Evolutionary conservation across 2,113 vertebrate genomes (phyloP), one percentile per base, ranked within the genome.

Genomic region (Scolopax mira): DNA sequence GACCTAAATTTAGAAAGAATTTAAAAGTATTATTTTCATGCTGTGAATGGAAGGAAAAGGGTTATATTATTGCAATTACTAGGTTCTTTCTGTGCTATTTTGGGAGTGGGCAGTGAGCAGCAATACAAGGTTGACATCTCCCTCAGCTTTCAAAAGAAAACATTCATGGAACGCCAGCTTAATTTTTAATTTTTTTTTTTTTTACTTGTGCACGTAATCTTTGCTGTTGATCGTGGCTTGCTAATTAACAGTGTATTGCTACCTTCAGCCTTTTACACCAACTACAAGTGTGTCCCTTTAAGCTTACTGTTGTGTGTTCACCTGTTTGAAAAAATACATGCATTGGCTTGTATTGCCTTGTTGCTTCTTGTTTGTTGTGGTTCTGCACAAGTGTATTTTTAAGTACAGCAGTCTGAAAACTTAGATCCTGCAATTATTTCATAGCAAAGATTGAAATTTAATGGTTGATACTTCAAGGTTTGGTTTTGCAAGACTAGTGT

Each of bases 311-410:
- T 48, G 8, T 44, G 4, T 74, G 46, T 64, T 81, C 18, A n/a
- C 18, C 7, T 35, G 2, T 87, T 44, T 3, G 14, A 57, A 75
- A 79, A 54, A 35, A 33, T 39, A 16, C 23, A 62, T 67, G 81
- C 0, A 9, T 31, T 84, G 48, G 1, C 57, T 90, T 74, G 23
- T 6, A 18, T 42, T 2, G 0, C 54, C 7, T 35, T 10, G 1
- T 66, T 72, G 11, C 39, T 49, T 85, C 13, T 88, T 77, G 21
- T 18, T 13, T 25, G 10, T 30, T 58, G 13, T 51, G n/a, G 8
- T 5, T 87, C 6, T 35, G 4, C 35, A 61, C 7, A 22, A 3
- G 3, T 39, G 22, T 37, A n/a, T 69, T 90, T 82, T 72, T n/a
- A 79, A 72, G 10, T 30, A 33, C 5, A 16, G 70, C 3, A 19